Conservation (phyloP, 2,113 vertebrate species). For the Anseranas semipalmata region DNA sequence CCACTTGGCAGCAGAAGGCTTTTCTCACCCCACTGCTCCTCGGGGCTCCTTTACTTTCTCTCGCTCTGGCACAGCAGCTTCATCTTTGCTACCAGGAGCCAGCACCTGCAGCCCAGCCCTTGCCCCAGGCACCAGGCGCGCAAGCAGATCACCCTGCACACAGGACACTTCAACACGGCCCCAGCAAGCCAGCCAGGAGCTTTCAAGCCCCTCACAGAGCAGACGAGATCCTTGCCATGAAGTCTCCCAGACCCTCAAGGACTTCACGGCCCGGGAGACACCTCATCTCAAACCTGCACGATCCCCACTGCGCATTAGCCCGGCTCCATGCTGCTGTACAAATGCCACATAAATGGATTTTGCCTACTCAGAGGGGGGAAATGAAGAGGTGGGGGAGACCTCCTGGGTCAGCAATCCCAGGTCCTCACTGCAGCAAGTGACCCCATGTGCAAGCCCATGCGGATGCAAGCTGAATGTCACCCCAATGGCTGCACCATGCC, state of each 20-base stretch:
- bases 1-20: not conserved
- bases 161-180: not conserved
- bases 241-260: not conserved
- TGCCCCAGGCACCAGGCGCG: not conserved
- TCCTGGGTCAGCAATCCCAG: not conserved
- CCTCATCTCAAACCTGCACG: not conserved
- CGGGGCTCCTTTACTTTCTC: not conserved
- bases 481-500: not conserved
- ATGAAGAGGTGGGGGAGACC: not conserved
- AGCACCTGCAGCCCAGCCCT: not conserved
- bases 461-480: not conserved
- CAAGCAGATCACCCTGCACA: not conserved
- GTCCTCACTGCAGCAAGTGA: not conserved
- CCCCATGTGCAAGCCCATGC: not conserved
- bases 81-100: not conserved
- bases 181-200: not conserved
- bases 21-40: not conserved
- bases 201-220: fast-evolving
- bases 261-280: fast-evolving
- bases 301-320: fast-evolving
- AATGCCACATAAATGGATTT: not conserved
- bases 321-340: not conserved
- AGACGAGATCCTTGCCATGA: not conserved
- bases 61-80: not conserved
- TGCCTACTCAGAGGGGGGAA: not conserved